phyloP scores from a whole-genome alignment of 2,888 invertebrate genomes.

The Acleris cristana region DNA sequence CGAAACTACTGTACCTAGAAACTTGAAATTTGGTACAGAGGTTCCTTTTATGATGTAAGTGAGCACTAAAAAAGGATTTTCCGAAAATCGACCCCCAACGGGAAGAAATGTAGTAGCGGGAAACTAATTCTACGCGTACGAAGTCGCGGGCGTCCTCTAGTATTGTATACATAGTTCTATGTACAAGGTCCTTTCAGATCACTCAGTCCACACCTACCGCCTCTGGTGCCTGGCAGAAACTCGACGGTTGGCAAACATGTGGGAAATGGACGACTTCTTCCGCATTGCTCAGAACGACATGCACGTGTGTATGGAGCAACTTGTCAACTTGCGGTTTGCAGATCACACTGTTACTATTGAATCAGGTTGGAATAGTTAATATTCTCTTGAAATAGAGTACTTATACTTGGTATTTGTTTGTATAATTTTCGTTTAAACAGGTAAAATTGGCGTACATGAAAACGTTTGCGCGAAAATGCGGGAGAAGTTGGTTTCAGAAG shows the following conservation, averaged over 20 bases:
- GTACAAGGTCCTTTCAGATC: conserved; percentile 78
- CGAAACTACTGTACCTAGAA: no score
- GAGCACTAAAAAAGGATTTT: no score
- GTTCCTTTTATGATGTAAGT: no score
- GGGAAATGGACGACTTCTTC: conserved; percentile 91
- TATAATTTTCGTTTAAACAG: conserved; percentile 54
- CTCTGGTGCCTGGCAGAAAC: conserved; percentile 90
- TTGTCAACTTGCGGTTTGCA: conserved; percentile 82
- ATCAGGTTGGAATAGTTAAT: conserved; percentile 54
- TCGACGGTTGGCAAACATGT: conserved; percentile 87
- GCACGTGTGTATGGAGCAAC: conserved; percentile 84
- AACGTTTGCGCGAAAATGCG: conserved; percentile 92
- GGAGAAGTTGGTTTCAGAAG: conserved; percentile 91
- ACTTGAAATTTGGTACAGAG: no score
- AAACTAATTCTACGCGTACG: no score
- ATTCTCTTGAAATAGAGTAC: no score
- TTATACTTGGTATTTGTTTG: not conserved
- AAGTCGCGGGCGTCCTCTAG: no score
- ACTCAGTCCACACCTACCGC: conserved; percentile 90
- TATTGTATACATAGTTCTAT: not conserved
- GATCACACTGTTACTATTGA: conserved; percentile 85
- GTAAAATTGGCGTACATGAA: conserved; percentile 88
- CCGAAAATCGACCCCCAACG: no score
- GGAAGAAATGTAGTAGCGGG: no score
- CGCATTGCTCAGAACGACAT: conserved; percentile 87